Evolutionary conservation across 2,888 invertebrate genomes (phyloP).

Genomic region (Podabrus alpinus): DNA sequence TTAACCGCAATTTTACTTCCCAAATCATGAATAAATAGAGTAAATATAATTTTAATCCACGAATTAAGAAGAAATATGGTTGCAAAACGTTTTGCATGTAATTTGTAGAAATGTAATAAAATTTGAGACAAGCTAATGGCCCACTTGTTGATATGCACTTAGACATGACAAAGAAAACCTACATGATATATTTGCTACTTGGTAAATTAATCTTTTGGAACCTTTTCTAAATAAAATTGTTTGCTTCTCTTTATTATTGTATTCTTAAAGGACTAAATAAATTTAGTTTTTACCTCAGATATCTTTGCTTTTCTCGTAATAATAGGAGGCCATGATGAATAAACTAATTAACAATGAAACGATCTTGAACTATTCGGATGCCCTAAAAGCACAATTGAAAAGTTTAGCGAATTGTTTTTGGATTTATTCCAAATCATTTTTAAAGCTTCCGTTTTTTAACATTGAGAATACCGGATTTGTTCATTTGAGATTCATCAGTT

Average conservation of each 20-base stretch:
- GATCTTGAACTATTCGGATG: too few species aligned
- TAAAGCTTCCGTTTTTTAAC: neutral
- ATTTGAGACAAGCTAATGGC: neutral
- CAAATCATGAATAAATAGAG: neutral
- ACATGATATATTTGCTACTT: neutral
- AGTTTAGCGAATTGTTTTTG: neutral
- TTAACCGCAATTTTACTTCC: neutral
- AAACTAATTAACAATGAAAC: too few species aligned
- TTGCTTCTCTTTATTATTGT: too few species aligned
- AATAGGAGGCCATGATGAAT: too few species aligned
- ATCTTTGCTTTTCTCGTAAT: too few species aligned
- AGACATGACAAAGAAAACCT: neutral
- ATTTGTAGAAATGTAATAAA: neutral
- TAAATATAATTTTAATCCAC: neutral
- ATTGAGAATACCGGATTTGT: too few species aligned
- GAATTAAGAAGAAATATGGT: neutral
- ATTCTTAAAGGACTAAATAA: neutral
- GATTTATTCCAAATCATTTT: too few species aligned
- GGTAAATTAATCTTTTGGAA: neutral
- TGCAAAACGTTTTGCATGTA: neutral
- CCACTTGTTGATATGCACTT: neutral
- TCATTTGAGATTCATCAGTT: too few species aligned
- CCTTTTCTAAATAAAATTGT: neutral
- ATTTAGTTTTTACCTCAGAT: neutral
- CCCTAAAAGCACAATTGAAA: neutral